Percentiles rank a stretch among this genome's conserved stretches.
These are phyloP conservation scores for Neodon shergylaensis DNA, from an alignment of 2,113 vertebrate genomes.

Conservation along the genomic window DNA sequence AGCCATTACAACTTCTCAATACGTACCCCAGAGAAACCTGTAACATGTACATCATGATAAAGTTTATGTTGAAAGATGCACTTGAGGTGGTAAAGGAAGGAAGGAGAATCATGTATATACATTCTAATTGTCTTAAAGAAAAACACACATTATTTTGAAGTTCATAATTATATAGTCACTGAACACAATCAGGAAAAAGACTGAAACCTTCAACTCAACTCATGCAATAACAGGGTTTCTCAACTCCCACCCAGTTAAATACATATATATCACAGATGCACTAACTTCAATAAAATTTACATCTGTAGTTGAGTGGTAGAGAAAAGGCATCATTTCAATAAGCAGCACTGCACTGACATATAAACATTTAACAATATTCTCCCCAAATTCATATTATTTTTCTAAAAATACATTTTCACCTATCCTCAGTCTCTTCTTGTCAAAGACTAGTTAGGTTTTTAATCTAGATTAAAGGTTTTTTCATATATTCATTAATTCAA, in stretches of 20 bases:
- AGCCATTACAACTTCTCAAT: neutral
- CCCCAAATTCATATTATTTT: constrained; percentile 53
- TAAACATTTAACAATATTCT: constrained; percentile 16
- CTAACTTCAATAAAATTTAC: constrained; percentile 38
- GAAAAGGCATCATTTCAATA: constrained; percentile 49
- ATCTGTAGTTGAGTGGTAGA: constrained; percentile 16
- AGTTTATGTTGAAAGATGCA: neutral
- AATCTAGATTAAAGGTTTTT: constrained; percentile 29
- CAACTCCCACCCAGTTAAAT: neutral
- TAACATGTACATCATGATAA: constrained; percentile 10
- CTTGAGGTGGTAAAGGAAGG: neutral
- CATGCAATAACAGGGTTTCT: constrained; percentile 5
- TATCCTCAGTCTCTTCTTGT: constrained; percentile 10
- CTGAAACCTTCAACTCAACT: neutral
- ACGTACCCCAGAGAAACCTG: neutral
- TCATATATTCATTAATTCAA: constrained; percentile 32
- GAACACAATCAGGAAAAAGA: constrained; percentile 49
- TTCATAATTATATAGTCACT: constrained; percentile 38
- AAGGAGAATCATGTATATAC: neutral
- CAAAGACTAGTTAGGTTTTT: constrained; percentile 54
- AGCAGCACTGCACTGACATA: neutral
- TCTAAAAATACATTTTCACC: constrained; percentile 29
- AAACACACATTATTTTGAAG: constrained; percentile 31
- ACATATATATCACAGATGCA: constrained; percentile 25
- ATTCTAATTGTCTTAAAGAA: constrained; percentile 45